Conservation (phyloP, 2,797 vertebrate genomes). For the Prionace glauca region DNA sequence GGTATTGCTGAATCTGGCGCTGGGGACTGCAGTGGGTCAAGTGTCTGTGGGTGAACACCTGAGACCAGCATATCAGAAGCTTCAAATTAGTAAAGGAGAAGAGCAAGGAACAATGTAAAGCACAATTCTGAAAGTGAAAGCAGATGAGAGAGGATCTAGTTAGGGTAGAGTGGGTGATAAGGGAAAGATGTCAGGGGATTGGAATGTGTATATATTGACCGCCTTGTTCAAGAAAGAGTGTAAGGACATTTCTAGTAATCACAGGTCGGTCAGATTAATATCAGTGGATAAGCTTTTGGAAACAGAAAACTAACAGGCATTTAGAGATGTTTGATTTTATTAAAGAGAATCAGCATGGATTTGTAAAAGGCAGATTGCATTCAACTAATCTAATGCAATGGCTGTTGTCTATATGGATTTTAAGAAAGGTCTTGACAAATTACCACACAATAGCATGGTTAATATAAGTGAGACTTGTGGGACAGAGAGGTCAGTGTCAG, state of each 20-base stretch:
- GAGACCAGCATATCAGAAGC: neutral
- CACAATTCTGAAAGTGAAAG: neutral
- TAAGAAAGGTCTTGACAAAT: neutral
- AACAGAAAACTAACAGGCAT: neutral
- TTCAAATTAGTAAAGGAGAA: neutral
- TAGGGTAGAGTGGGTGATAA: neutral
- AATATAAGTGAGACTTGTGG: neutral
- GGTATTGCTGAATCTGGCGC: no score
- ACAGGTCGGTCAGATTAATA: neutral
- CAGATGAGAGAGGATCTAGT: neutral
- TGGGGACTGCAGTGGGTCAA: no score
- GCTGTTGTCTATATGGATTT: neutral
- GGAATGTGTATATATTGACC: neutral
- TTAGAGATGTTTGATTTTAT: neutral
- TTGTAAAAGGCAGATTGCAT: neutral
- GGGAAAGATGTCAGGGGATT: neutral
- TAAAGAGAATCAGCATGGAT: neutral
- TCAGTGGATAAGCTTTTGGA: neutral
- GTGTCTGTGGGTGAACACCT: no score
- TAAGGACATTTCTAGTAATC: neutral
- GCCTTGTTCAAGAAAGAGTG: neutral
- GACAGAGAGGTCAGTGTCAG: no score
- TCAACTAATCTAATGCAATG: neutral
- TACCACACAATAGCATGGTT: neutral
- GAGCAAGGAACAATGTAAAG: neutral